phyloP scores from a whole-genome alignment of 2,797 vertebrate species.

The Tenualosa thibaudeaui region DNA sequence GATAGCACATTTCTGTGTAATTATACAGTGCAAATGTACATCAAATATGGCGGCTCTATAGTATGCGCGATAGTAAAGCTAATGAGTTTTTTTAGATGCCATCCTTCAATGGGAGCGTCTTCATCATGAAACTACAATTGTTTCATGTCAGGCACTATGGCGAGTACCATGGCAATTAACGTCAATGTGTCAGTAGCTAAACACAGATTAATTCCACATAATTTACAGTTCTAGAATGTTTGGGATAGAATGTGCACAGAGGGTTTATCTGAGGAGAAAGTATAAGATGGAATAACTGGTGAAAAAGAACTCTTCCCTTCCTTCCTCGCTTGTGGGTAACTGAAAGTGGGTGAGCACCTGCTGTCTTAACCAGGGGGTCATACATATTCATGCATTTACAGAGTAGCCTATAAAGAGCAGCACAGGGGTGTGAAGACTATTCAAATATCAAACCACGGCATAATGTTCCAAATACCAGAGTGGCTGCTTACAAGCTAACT shows the following conservation, averaged over 20 bases:
- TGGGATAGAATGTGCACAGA: neutral
- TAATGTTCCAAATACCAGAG: slow-evolving; percentile 8
- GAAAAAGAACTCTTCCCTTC: neutral
- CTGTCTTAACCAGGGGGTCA: neutral
- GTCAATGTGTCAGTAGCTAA: neutral
- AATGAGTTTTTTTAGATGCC: neutral
- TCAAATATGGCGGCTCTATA: neutral
- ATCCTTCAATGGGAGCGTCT: neutral
- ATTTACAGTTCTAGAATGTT: neutral
- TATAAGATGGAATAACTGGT: too few relatives aligned
- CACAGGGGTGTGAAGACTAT: neutral
- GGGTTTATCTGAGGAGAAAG: neutral
- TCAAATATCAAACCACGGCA: neutral
- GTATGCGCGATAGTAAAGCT: neutral
- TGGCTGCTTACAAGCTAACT: neutral
- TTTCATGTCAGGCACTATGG: neutral
- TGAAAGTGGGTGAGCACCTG: neutral
- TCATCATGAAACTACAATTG: slow-evolving; percentile 5
- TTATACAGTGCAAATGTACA: neutral
- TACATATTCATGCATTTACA: slow-evolving; percentile 1
- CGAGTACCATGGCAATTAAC: neutral
- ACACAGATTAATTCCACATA: neutral
- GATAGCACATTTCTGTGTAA: neutral
- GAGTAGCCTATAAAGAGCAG: neutral
- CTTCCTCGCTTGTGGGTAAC: neutral